phyloP scores from a whole-genome alignment of 1,140 invertebrate genomes.

The Chymomyza costata region DNA sequence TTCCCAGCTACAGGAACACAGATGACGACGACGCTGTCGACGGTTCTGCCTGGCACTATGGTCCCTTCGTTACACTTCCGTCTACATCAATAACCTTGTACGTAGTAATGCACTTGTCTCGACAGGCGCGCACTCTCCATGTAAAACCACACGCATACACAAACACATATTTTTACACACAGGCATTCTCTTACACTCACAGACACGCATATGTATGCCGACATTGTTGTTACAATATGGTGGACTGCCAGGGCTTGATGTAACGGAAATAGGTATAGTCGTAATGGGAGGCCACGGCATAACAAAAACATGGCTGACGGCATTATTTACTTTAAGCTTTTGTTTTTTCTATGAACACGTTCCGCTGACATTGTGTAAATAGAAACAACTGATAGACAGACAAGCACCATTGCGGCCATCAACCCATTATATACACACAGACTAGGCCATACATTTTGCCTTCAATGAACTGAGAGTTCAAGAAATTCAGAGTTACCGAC shows the following conservation, averaged over 20 bases:
- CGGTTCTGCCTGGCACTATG: neutral
- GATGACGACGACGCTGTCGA: neutral
- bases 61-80: conserved; percentile 15
- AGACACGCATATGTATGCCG: neutral
- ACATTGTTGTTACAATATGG: conserved; percentile 41
- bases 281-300: conserved; percentile 33
- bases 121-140: conserved; percentile 22
- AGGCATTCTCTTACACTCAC: neutral
- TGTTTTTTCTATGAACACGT: neutral
- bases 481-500: too few relatives aligned
- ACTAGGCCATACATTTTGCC: too few relatives aligned
- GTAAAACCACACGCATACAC: neutral
- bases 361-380: neutral
- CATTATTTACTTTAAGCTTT: conserved; percentile 21
- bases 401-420: too few relatives aligned
- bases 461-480: too few relatives aligned
- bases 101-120: conserved; percentile 47
- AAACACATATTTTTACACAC: neutral
- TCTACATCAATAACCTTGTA: conserved; percentile 52
- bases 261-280: conserved; percentile 11
- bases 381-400: too few relatives aligned
- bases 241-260: conserved; percentile 6
- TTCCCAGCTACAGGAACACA: conserved; percentile 3
- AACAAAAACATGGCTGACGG: conserved; percentile 14
- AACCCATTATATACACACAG: too few relatives aligned